Evolutionary conservation across 35 echinoderm and acorn worm species (phyloP).

Genomic region (Eucidaris tribuloides): DNA sequence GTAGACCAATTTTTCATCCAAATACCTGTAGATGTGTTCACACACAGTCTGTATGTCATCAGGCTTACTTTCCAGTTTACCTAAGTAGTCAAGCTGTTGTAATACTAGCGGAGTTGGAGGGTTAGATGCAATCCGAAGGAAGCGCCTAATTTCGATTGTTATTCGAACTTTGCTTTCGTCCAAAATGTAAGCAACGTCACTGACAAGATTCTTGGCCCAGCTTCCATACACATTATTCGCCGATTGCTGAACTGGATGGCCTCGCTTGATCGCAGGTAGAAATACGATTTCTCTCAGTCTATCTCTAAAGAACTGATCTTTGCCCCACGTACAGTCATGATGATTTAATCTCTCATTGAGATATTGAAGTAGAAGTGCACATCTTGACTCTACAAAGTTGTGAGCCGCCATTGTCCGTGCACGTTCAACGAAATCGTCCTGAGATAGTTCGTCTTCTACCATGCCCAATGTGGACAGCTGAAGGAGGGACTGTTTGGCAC

Average conservation of each 20-base stretch:
- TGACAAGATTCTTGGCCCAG: too few relatives aligned
- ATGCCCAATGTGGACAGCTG: conserved; percentile 42
- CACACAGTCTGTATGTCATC: not conserved
- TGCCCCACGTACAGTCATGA: not conserved
- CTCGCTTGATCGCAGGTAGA: conserved; percentile 16
- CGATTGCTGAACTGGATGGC: not conserved
- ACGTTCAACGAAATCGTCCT: conserved; percentile 40
- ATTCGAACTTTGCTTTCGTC: not conserved
- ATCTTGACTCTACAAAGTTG: not conserved
- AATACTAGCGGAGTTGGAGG: not conserved
- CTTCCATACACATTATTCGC: too few relatives aligned
- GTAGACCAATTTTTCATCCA: not conserved
- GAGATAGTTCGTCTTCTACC: conserved; percentile 19
- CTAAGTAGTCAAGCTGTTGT: not conserved
- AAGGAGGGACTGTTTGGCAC: not conserved
- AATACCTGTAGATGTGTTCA: not conserved
- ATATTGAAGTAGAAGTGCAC: not conserved
- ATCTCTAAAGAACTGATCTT: not conserved
- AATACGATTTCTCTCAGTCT: not conserved
- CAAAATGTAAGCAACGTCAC: not conserved
- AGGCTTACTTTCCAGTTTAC: not conserved
- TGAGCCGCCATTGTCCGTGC: not conserved
- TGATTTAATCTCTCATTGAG: conserved; percentile 7
- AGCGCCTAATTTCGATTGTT: not conserved
- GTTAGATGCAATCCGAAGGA: not conserved